Evolutionary conservation across 2,113 vertebrate species (phyloP).

Genomic region (Gadus macrocephalus): DNA sequence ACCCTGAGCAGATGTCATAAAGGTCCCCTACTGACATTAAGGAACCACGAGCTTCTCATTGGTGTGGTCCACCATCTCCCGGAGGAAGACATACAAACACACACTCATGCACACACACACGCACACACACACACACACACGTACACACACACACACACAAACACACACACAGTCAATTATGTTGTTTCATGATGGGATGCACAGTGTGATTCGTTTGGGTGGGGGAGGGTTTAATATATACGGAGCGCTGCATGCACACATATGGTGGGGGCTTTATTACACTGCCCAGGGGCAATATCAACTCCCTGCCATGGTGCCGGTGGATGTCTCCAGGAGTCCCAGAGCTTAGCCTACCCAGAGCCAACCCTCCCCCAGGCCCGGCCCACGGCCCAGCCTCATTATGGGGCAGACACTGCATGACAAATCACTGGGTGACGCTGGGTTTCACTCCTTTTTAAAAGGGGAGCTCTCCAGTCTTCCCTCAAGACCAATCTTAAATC

Average conservation of each 20-base stretch:
- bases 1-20: too few species aligned
- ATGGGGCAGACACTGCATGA: slow-evolving; percentile 30
- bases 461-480: slow-evolving; percentile 36
- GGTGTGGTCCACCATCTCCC: too few species aligned
- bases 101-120: slow-evolving; percentile 4
- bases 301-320: slow-evolving; percentile 49
- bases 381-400: slow-evolving; percentile 33
- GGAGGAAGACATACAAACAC: background rate
- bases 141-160: background rate
- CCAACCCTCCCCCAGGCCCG: slow-evolving; percentile 29
- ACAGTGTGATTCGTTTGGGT: slow-evolving; percentile 30
- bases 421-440: slow-evolving; percentile 26
- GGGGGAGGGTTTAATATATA: slow-evolving; percentile 33
- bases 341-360: slow-evolving; percentile 25
- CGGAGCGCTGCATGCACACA: slow-evolving; percentile 35
- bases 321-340: slow-evolving; percentile 43
- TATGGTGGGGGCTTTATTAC: slow-evolving; percentile 48
- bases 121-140: background rate
- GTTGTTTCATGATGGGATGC: slow-evolving; percentile 17
- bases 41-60: too few species aligned
- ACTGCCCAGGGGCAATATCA: slow-evolving; percentile 37
- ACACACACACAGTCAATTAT: background rate
- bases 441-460: slow-evolving; percentile 25
- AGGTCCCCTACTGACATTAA: too few species aligned
- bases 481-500: slow-evolving; percentile 46